Evolutionary conservation across 2,797 vertebrate species (phyloP).

Genomic region (Jordanella pulchra): DNA sequence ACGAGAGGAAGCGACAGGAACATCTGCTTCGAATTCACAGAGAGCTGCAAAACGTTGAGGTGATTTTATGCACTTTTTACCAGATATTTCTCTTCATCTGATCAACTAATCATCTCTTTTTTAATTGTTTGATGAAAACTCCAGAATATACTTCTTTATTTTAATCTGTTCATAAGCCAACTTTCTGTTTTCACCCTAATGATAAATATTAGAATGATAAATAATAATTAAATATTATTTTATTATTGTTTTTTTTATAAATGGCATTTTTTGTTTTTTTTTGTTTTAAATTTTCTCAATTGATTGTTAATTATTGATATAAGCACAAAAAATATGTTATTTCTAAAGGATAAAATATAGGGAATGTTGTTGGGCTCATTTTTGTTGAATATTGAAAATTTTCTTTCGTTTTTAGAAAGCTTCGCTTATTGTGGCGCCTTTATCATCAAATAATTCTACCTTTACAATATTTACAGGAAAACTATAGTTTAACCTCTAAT

Average conservation of each 20-base stretch:
- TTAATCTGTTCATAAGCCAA: background rate
- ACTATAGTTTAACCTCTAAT: background rate
- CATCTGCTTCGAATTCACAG: constrained; percentile 77
- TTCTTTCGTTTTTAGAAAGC: background rate
- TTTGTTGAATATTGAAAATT: background rate
- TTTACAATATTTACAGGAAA: background rate
- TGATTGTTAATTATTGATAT: background rate
- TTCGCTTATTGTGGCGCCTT: background rate
- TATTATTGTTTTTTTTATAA: no score
- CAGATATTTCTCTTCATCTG: rapidly evolving
- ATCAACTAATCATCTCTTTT: background rate
- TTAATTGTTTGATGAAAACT: background rate
- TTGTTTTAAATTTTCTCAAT: no score
- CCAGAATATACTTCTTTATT: background rate
- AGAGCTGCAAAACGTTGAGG: constrained; percentile 93
- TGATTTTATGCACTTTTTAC: constrained; percentile 54
- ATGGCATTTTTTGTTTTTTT: no score
- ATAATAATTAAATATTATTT: no score
- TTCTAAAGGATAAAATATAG: background rate
- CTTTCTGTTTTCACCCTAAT: background rate
- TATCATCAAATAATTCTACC: background rate
- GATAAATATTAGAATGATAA: background rate
- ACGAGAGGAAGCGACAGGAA: constrained; percentile 70
- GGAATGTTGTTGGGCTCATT: background rate
- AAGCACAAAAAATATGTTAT: background rate